Percentiles rank a stretch among this genome's conserved stretches.
phyloP scores from a whole-genome alignment of 2,888 invertebrate genomes.

The Meghimatium bilineatum region DNA sequence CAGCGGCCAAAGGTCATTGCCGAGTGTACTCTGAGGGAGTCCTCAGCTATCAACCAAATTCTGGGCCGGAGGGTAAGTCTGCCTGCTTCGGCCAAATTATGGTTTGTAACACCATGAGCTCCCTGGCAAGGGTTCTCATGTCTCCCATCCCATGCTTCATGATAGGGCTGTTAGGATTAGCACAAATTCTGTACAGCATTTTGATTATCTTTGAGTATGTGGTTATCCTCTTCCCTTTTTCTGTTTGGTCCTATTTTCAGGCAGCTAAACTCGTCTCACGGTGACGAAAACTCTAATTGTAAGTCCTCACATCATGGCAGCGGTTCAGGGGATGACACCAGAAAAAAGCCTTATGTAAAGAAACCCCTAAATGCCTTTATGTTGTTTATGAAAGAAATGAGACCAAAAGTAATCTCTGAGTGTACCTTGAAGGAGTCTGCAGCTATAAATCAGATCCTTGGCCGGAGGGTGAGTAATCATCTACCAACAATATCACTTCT shows the following conservation, averaged over 20 bases:
- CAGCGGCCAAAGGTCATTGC: slow-evolving; percentile 99
- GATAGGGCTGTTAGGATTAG: neutral
- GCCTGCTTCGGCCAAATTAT: slow-evolving; percentile 24
- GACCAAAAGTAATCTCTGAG: slow-evolving; percentile 98
- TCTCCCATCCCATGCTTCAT: neutral
- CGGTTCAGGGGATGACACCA: slow-evolving; percentile 55
- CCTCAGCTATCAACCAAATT: slow-evolving; percentile 99
- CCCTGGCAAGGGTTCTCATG: neutral
- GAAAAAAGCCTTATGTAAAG: slow-evolving; percentile 87
- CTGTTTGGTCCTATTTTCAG: slow-evolving; percentile 38
- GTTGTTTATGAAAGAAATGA: slow-evolving; percentile 99
- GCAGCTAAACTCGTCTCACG: slow-evolving; percentile 49
- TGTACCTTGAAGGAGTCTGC: slow-evolving; percentile 99
- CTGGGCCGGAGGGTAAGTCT: slow-evolving; percentile 80
- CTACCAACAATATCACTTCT: slow-evolving; percentile 18
- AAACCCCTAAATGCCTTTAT: slow-evolving; percentile 99
- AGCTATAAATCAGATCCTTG: slow-evolving; percentile 99
- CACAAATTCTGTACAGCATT: neutral
- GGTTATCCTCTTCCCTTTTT: slow-evolving; percentile 31
- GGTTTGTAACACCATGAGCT: neutral
- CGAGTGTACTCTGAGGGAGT: slow-evolving; percentile 98
- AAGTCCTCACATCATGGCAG: slow-evolving; percentile 47
- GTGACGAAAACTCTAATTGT: slow-evolving; percentile 49
- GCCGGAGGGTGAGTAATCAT: slow-evolving; percentile 54
- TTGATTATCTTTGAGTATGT: slow-evolving; percentile 48